phyloP scores from a whole-genome alignment of 2,888 invertebrate genomes.

The Lasioglossum malachurum region DNA sequence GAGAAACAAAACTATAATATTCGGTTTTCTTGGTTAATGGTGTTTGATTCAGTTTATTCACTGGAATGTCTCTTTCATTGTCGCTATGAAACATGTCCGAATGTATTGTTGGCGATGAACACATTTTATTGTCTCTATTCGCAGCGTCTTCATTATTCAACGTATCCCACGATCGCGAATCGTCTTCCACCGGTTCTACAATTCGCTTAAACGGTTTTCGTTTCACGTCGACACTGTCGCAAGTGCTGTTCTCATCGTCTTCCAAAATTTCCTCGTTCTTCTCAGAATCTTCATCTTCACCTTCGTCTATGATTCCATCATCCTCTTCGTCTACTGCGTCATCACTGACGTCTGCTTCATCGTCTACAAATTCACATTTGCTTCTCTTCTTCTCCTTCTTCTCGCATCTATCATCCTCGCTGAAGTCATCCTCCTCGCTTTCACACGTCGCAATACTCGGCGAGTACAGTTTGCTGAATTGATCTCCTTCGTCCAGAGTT shows the following conservation, averaged over 20 bases:
- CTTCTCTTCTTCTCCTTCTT: constrained; percentile 69
- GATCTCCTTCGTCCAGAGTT: constrained; percentile 78
- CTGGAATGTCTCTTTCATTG: constrained; percentile 63
- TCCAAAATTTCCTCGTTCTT: constrained; percentile 33
- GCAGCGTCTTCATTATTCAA: constrained; percentile 22
- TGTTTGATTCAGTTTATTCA: constrained; percentile 71
- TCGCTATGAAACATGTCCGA: constrained; percentile 70
- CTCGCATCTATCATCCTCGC: constrained; percentile 80
- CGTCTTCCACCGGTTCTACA: constrained; percentile 74
- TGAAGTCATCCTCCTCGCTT: constrained; percentile 73
- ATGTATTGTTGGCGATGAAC: constrained; percentile 65
- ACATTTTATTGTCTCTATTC: constrained; percentile 19
- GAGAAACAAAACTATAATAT: constrained; percentile 84
- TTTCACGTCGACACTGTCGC: constrained; percentile 12
- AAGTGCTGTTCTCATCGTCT: constrained; percentile 10
- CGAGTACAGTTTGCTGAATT: constrained; percentile 37
- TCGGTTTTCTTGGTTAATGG: constrained; percentile 64
- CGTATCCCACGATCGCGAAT: constrained; percentile 62
- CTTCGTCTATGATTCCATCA: constrained; percentile 53
- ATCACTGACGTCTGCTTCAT: constrained; percentile 86
- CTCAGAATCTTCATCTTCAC: constrained; percentile 75
- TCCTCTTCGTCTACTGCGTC: constrained; percentile 82
- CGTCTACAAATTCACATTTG: constrained; percentile 83
- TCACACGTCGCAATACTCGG: constrained; percentile 51
- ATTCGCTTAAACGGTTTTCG: constrained; percentile 75